Percentiles rank a stretch among this genome's conserved stretches.
Evolutionary conservation across 2,113 vertebrate genomes (phyloP).

Genomic region (Coregonus clupeaformis): DNA sequence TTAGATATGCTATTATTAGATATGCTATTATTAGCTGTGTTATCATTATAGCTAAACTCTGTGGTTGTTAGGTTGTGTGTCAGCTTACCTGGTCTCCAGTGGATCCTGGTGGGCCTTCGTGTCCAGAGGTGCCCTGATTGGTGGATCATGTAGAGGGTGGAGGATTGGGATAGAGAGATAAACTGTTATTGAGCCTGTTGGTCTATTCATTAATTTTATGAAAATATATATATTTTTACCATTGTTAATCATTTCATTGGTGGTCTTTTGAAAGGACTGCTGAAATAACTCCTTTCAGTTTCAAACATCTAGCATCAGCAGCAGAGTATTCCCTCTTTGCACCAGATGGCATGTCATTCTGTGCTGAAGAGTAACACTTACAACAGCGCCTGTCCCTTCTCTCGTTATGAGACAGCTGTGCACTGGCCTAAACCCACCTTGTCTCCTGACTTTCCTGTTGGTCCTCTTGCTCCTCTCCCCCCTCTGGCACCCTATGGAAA

Average conservation of each 20-base stretch:
- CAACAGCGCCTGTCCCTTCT: slow-evolving; percentile 32
- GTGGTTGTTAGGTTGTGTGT: slow-evolving; percentile 7
- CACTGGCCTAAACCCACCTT: slow-evolving; percentile 71
- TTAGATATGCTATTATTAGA: too few relatives aligned
- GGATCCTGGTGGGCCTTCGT: slow-evolving; percentile 80
- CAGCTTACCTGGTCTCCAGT: slow-evolving; percentile 80
- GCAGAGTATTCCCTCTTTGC: slow-evolving; percentile 5
- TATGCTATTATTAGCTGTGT: too few relatives aligned
- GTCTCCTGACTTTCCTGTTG: slow-evolving; percentile 83
- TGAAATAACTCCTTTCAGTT: too few relatives aligned
- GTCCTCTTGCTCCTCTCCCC: slow-evolving; percentile 80
- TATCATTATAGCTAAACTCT: not conserved
- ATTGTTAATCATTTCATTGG: not conserved
- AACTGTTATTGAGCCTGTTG: not conserved
- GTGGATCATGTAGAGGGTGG: slow-evolving; percentile 12
- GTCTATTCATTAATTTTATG: slow-evolving; percentile 3
- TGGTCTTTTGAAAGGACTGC: slow-evolving; percentile 24
- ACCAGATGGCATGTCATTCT: slow-evolving; percentile 54
- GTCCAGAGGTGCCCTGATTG: slow-evolving; percentile 81
- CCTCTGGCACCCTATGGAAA: slow-evolving; percentile 75
- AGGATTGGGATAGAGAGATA: slow-evolving; percentile 3
- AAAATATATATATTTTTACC: too few relatives aligned
- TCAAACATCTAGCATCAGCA: slow-evolving; percentile 24
- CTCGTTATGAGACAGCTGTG: slow-evolving; percentile 41
- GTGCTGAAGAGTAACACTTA: too few relatives aligned